phyloP scores from a whole-genome alignment of 2,113 vertebrate genomes.

The Scolopax mira region DNA sequence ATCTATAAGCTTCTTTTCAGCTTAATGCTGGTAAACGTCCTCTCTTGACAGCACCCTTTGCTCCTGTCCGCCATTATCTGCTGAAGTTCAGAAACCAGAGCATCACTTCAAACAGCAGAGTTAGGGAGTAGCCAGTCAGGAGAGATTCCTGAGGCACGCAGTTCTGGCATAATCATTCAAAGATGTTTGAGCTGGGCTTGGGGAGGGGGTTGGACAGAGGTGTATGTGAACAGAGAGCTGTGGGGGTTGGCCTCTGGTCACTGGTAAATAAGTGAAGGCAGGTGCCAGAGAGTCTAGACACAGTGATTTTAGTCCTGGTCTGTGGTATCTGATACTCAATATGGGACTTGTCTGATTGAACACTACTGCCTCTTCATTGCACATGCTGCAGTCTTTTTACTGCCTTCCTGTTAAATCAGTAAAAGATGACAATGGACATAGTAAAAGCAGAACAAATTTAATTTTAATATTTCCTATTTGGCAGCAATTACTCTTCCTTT shows the following conservation, averaged over 20 bases:
- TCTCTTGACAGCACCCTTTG: slow-evolving; percentile 78
- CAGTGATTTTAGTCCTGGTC: slow-evolving; percentile 90
- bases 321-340: slow-evolving; percentile 96
- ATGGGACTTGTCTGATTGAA: slow-evolving; percentile 89
- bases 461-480: slow-evolving; percentile 83
- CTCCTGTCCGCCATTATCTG: slow-evolving; percentile 82
- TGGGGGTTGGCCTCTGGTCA: slow-evolving; percentile 89
- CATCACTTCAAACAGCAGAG: slow-evolving; percentile 83
- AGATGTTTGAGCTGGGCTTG: slow-evolving; percentile 76
- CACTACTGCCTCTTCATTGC: slow-evolving; percentile 84
- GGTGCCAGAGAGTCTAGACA: slow-evolving; percentile 99
- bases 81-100: slow-evolving; percentile 82
- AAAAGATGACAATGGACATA: slow-evolving; percentile 78
- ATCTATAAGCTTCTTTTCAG: slow-evolving; percentile 77
- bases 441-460: slow-evolving; percentile 81
- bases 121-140: slow-evolving; percentile 76
- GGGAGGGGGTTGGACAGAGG: slow-evolving; percentile 68
- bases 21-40: slow-evolving; percentile 79
- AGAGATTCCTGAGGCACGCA: slow-evolving; percentile 81
- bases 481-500: slow-evolving; percentile 76
- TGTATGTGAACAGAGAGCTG: slow-evolving; percentile 72
- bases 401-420: slow-evolving; percentile 90
- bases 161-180: slow-evolving; percentile 86
- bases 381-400: slow-evolving; percentile 79
- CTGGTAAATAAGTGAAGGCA: slow-evolving; percentile 96